phyloP scores from a whole-genome alignment of 2,888 invertebrate genomes.

The Eupithecia inturbata region DNA sequence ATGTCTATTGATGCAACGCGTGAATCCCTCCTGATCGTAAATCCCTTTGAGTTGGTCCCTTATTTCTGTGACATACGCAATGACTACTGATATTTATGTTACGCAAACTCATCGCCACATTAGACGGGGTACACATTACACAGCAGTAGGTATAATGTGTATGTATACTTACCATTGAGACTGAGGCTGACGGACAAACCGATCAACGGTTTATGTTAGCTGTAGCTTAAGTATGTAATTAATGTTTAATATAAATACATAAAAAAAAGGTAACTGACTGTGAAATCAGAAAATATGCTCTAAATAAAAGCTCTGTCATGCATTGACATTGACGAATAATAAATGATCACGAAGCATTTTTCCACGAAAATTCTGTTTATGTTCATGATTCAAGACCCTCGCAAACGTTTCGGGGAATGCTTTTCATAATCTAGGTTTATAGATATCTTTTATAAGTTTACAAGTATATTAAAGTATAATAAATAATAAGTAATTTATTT shows the following conservation, averaged over 20 bases:
- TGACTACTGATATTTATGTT: background rate
- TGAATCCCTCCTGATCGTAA: too few relatives aligned
- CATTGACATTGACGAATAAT: slow-evolving; percentile 9
- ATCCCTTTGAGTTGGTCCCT: background rate
- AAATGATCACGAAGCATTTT: slow-evolving; percentile 13
- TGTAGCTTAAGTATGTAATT: too few relatives aligned
- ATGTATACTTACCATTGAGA: too few relatives aligned
- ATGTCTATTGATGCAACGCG: background rate
- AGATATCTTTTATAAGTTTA: background rate
- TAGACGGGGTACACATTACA: background rate
- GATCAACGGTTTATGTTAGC: too few relatives aligned
- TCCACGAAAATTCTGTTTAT: background rate
- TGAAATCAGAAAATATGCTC: background rate
- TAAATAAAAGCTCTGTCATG: slow-evolving; percentile 10
- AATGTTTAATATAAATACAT: too few relatives aligned
- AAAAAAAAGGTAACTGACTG: background rate
- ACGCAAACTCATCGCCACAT: slow-evolving; percentile 1
- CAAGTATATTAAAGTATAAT: background rate
- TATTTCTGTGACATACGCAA: background rate
- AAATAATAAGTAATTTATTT: too few relatives aligned
- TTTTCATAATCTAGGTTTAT: background rate
- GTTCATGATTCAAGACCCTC: background rate
- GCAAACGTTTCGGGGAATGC: background rate
- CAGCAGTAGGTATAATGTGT: too few relatives aligned
- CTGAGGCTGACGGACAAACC: too few relatives aligned